Percentiles rank a stretch among this genome's conserved stretches.
phyloP scores from a whole-genome alignment of 1,140 invertebrate species.

The Colletes gigas region DNA sequence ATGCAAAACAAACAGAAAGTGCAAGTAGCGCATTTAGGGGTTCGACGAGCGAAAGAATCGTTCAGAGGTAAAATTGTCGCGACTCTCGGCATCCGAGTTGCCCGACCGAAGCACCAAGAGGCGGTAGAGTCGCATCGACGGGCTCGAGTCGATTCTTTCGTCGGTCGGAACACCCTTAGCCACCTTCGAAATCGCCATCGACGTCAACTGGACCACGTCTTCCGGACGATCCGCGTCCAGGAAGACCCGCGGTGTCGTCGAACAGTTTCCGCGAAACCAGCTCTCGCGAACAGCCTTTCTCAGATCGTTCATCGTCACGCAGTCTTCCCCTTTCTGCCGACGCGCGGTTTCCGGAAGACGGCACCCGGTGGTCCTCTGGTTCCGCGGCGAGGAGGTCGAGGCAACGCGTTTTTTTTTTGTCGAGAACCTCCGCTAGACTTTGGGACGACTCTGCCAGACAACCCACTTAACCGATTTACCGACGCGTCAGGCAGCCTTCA shows the following conservation, averaged over 20 bases:
- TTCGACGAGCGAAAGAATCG: no score
- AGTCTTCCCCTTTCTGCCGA: conserved; percentile 45
- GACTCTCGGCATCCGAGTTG: no score
- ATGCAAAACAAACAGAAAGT: conserved; percentile 8
- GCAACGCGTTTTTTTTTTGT: conserved; percentile 19
- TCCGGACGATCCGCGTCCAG: neutral
- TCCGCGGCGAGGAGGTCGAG: neutral
- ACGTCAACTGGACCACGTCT: neutral
- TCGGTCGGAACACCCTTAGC: no score
- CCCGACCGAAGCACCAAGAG: no score
- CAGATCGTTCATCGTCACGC: conserved; percentile 9
- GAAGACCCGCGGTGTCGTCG: neutral
- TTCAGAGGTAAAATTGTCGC: no score
- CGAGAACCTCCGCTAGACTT: conserved; percentile 79
- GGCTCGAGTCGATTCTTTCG: neutral
- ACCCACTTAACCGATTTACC: conserved; percentile 19
- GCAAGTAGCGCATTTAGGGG: neutral
- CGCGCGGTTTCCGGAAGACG: neutral
- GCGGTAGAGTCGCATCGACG: no score
- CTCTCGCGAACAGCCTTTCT: neutral
- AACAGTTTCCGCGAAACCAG: neutral
- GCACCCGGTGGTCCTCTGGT: neutral
- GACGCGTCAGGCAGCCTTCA: conserved; percentile 59
- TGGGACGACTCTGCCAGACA: conserved; percentile 54
- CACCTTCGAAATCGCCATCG: neutral